phyloP scores from a whole-genome alignment of 2,797 vertebrate species.

The Arnoldichthys spilopterus region DNA sequence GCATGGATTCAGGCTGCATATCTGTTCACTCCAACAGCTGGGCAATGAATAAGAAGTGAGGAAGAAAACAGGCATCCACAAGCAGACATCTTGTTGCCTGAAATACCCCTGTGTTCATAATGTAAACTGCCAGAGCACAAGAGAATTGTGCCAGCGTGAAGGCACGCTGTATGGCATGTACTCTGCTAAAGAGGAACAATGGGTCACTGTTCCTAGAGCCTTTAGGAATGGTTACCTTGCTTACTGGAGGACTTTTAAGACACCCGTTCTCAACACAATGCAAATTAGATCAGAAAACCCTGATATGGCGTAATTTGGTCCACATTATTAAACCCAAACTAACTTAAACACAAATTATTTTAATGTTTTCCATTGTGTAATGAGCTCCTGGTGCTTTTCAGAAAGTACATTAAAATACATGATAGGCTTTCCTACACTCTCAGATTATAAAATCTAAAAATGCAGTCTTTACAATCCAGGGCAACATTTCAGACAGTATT shows the following conservation, averaged over 20 bases:
- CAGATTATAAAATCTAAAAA: too few species aligned
- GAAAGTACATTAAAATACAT: background rate
- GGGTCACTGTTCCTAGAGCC: background rate
- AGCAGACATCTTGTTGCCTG: background rate
- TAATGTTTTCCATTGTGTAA: background rate
- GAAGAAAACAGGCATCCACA: background rate
- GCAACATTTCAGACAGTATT: too few species aligned
- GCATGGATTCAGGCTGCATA: background rate
- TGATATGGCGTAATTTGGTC: background rate
- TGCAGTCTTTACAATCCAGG: too few species aligned
- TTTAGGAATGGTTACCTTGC: background rate
- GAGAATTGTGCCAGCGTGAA: background rate
- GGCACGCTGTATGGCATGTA: background rate
- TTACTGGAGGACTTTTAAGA: background rate
- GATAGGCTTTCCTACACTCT: background rate
- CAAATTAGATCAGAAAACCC: background rate
- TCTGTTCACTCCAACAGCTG: slow-evolving; percentile 29
- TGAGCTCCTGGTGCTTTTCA: background rate
- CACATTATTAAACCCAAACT: too few species aligned
- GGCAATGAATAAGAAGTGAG: background rate
- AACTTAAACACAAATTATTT: background rate
- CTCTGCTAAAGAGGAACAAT: background rate
- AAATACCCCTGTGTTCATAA: background rate
- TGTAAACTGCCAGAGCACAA: background rate
- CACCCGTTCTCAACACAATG: background rate